Percentiles rank a stretch among this genome's conserved stretches.
These are phyloP conservation scores for Calameuta filiformis DNA, from an alignment of 2,888 invertebrate species.

Conservation along the genomic window DNA sequence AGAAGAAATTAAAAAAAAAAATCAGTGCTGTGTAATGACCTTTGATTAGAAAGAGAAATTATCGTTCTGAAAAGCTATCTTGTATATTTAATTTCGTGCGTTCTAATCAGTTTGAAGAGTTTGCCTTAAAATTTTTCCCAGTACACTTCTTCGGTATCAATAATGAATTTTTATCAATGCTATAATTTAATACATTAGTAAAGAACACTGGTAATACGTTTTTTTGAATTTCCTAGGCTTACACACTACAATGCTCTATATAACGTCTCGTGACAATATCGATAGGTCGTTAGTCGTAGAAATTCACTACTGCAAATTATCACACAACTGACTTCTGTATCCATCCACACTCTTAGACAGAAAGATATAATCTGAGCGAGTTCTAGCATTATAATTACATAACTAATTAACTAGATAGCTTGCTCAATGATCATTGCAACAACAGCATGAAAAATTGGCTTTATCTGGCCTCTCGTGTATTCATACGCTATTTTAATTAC, in stretches of 20 bases:
- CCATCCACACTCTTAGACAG: neutral
- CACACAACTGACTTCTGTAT: neutral
- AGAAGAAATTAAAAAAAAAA: neutral
- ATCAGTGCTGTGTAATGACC: neutral
- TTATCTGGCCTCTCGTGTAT: constrained; percentile 26
- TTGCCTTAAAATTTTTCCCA: neutral
- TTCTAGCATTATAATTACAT: neutral
- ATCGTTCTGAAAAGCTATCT: neutral
- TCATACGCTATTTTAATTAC: constrained; percentile 14
- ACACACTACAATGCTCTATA: neutral
- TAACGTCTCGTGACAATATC: neutral
- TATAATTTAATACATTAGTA: neutral
- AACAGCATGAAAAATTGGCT: neutral
- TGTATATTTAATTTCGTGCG: neutral
- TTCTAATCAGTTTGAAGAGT: neutral
- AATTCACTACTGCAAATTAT: neutral
- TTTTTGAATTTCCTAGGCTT: neutral
- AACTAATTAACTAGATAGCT: neutral
- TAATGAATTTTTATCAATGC: neutral
- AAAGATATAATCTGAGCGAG: neutral
- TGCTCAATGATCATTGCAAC: neutral
- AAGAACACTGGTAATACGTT: neutral
- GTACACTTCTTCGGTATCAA: neutral
- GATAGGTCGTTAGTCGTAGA: neutral
- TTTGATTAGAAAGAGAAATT: neutral